phyloP scores from a whole-genome alignment of 1,140 invertebrate genomes.

The Aporrectodea caliginosa region DNA sequence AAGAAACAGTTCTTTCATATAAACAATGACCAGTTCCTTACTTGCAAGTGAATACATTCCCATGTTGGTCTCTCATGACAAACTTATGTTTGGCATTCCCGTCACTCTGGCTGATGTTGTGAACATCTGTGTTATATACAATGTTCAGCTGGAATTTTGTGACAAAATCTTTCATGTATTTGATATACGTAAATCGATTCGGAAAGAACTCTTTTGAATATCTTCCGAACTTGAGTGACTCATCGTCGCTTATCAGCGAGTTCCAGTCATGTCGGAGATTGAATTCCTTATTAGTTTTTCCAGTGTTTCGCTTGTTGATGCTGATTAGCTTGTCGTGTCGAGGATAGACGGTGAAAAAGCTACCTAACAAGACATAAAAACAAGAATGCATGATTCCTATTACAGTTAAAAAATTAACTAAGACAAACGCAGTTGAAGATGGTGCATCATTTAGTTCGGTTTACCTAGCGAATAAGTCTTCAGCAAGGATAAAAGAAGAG shows the following conservation, averaged over 20 bases:
- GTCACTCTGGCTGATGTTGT: constrained; percentile 41
- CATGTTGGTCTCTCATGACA: constrained; percentile 50
- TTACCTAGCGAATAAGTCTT: too few relatives aligned
- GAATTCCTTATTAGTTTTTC: constrained; percentile 57
- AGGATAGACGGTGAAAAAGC: constrained; percentile 56
- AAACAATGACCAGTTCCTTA: too few relatives aligned
- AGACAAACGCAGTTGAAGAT: too few relatives aligned
- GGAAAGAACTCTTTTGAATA: constrained; percentile 57
- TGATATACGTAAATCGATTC: constrained; percentile 35
- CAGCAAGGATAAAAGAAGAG: too few relatives aligned
- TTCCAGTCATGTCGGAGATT: constrained; percentile 60
- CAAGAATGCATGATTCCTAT: too few relatives aligned
- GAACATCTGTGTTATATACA: constrained; percentile 53
- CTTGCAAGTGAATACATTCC: constrained; percentile 49
- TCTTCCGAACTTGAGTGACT: constrained; percentile 46
- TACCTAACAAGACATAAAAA: too few relatives aligned
- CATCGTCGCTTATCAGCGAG: constrained; percentile 55
- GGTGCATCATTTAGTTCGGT: too few relatives aligned
- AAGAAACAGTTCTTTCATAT: too few relatives aligned
- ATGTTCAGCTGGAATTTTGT: constrained; percentile 50
- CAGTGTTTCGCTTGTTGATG: constrained; percentile 58
- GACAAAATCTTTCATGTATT: constrained; percentile 55
- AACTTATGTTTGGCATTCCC: constrained; percentile 36
- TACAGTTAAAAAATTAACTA: too few relatives aligned
- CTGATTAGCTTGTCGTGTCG: constrained; percentile 58